Conservation (phyloP, 2,797 vertebrate genomes). For the Pseudopleuronectes americanus region DNA sequence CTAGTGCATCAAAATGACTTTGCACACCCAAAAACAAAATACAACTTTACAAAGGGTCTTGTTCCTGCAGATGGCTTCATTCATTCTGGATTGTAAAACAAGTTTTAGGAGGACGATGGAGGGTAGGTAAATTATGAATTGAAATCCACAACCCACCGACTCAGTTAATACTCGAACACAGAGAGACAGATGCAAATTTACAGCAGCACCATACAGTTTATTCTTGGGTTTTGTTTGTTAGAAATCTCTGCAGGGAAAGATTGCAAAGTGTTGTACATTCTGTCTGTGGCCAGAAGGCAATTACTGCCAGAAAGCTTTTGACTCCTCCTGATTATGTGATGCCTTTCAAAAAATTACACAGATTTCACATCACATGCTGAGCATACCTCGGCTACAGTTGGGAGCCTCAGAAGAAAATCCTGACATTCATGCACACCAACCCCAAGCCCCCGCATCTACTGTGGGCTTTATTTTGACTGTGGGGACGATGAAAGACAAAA, state of each 20-base stretch:
- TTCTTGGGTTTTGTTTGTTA: conserved; percentile 61
- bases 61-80: conserved; percentile 29
- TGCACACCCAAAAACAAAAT: too few relatives aligned
- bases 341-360: conserved; percentile 74
- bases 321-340: conserved; percentile 75
- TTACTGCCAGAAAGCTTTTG: conserved; percentile 75
- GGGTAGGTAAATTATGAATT: conserved; percentile 15
- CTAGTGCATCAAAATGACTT: conserved; percentile 21
- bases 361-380: conserved; percentile 75
- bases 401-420: conserved; percentile 67
- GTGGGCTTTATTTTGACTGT: conserved; percentile 70
- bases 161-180: conserved; percentile 47
- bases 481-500: conserved; percentile 76
- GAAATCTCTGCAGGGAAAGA: conserved; percentile 64
- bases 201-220: conserved; percentile 45
- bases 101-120: conserved; percentile 11
- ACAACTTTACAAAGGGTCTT: not conserved
- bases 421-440: conserved; percentile 61
- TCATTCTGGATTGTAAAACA: not conserved
- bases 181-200: conserved; percentile 41
- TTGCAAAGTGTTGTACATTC: conserved; percentile 62
- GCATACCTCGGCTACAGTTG: conserved; percentile 68
- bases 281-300: conserved; percentile 68
- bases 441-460: conserved; percentile 54
- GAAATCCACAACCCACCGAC: conserved; percentile 36